These are phyloP conservation scores for Zelleria hepariella DNA, from an alignment of 2,888 invertebrate genomes.

Conservation along the genomic window DNA sequence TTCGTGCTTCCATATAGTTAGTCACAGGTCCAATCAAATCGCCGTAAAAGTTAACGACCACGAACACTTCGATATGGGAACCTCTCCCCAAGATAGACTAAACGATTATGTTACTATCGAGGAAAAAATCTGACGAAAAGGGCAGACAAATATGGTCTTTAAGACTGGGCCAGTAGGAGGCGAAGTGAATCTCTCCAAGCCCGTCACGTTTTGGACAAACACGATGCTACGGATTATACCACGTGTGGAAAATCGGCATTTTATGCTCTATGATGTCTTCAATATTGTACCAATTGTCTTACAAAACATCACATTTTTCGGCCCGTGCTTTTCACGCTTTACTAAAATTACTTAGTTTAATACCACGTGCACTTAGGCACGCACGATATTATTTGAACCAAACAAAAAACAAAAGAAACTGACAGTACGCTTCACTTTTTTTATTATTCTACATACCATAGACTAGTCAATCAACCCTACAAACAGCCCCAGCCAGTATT, in stretches of 20 bases:
- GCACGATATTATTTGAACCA: neutral
- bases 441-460: neutral
- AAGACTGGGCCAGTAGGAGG: conserved; percentile 17
- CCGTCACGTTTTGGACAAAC: conserved; percentile 46
- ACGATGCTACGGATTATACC: conserved; percentile 45
- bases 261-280: conserved; percentile 35
- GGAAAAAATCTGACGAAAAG: conserved; percentile 4
- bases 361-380: neutral
- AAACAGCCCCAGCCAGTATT: neutral
- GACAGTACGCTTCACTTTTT: neutral
- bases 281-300: conserved; percentile 8
- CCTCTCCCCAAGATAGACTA: conserved; percentile 42
- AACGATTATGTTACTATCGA: conserved; percentile 32
- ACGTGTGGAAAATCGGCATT: conserved; percentile 46
- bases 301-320: neutral
- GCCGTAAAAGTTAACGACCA: conserved; percentile 59
- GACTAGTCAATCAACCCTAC: neutral
- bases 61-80: conserved; percentile 61
- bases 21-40: conserved; percentile 57
- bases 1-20: conserved; percentile 60
- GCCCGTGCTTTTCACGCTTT: neutral
- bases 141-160: conserved; percentile 9
- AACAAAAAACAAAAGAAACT: neutral
- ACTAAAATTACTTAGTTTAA: neutral
- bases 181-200: conserved; percentile 15